Evolutionary conservation across 2,797 vertebrate genomes (phyloP), one percentile per base, ranked within the genome.

Genomic region (Halcyon leucocephala): DNA sequence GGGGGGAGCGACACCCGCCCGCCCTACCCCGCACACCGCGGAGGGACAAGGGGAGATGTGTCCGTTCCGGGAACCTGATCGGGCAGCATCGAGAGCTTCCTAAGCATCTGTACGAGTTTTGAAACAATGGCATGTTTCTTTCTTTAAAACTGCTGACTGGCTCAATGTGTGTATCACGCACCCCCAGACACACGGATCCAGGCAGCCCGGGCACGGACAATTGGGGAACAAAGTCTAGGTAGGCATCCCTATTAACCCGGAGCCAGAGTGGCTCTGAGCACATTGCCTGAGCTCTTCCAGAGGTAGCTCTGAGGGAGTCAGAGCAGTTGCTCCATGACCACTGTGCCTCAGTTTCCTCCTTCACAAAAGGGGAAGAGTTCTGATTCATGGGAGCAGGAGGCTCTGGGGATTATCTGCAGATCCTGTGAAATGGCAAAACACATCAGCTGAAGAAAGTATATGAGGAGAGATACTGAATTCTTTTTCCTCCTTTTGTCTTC

Each of bases 1-100:
- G 14, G 11, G 8, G 3, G 2, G 2, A 2, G 20, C 4, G 15
- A 42, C 42, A 37, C 0, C 49, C 9, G 70, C 55, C 82, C 49
- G 2, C 7, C 2, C 49, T 14, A 4, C 17, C 22, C 25, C 51
- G 1, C 18, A 7, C 0, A 2, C 29, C 0, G 1, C 4, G 26
- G 18, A 14, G 5, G 14, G 48, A 3, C 10, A 4, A 28, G 29
- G 13, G 2, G 2, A 31, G 41, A 28, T 28, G 31, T 13, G 9
- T 15, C 54, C 14, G 24, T 46, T 22, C 31, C 55, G 42, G 33
- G 16, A 16, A 2, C 12, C 3, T 0, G 0, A 13, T 7, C 33
- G 12, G 25, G 5, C 21, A 10, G 39, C 54, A 6, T 2, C 17
- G 2, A 29, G 19, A 44, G 60, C 12, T 0, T 25, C 29, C 48